Evolutionary conservation across 2,888 invertebrate species (phyloP), one percentile per base, ranked within the genome.

Genomic region (Tinea trinotella): DNA sequence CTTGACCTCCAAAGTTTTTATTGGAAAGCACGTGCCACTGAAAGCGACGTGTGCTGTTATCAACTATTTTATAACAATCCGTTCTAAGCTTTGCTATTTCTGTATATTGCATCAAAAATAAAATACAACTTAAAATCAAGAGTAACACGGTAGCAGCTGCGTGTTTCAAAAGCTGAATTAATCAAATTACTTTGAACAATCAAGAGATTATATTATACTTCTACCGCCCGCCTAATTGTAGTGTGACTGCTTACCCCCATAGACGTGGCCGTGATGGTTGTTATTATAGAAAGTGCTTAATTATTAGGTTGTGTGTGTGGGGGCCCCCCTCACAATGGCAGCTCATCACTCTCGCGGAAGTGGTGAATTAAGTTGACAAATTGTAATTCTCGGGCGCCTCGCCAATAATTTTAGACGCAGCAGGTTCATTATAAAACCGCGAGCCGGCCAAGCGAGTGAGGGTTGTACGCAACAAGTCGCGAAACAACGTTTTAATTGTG

Each of bases 1-100:
- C 84, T 85, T 85, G 84, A 85, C 84, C 84, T 84, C 83, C 74
- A 84, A 84, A 83, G 78, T 83, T 85, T 84, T 84, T 84, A 83
- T 84, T 82, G 79, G 75, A 81, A 80, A 80, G 70, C 83, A 83
- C 80, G 82, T 80, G 81, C 76, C 24, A 50, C 20, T 24, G 50
- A 24, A 24, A 22, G 12, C 22, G 50, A 24, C 50, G 50, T 24
- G 46, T 18, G 19, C 10, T 46, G 19, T 46, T 19, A 46, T 19
- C 46, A 46, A 46, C 5, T 40, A 40, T 12, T 13, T 12, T 13
- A 13, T 40, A 40, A 12, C 13, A 13, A 9, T 24, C 9, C 9
- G 9, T 7, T 24, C 9, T 24, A 24, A n/a, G n/a, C n/a, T n/a
- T n/a, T n/a, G n/a, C n/a, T n/a, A n/a, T n/a, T n/a, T n/a, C n/a